Evolutionary conservation across 2,888 invertebrate species (phyloP).

Genomic region (Archips xylosteana): DNA sequence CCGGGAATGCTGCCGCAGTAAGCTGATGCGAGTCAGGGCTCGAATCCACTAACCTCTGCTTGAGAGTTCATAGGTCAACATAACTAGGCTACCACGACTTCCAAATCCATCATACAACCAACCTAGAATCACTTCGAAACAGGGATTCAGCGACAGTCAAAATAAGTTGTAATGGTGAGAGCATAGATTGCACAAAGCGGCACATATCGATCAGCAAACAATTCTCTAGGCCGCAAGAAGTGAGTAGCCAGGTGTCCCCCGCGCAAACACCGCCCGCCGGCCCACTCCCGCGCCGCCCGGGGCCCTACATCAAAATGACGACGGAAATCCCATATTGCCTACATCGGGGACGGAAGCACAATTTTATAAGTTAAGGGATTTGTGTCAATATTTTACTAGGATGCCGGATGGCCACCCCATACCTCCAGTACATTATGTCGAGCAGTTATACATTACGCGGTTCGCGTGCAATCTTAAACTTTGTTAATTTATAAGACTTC

Average conservation of each 20-base stretch:
- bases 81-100: too few relatives aligned
- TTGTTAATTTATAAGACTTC: slow-evolving; percentile 68
- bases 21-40: too few relatives aligned
- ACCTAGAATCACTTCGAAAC: background rate
- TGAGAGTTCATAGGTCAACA: too few relatives aligned
- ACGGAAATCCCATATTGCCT: slow-evolving; percentile 84
- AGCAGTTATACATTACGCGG: slow-evolving; percentile 24
- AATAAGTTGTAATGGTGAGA: slow-evolving; percentile 49
- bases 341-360: slow-evolving; percentile 79
- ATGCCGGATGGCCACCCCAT: slow-evolving; percentile 63
- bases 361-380: slow-evolving; percentile 86
- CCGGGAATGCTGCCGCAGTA: too few relatives aligned
- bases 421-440: slow-evolving; percentile 54
- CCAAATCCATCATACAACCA: too few relatives aligned
- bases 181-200: slow-evolving; percentile 53
- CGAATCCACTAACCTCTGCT: too few relatives aligned
- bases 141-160: slow-evolving; percentile 19
- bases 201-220: slow-evolving; percentile 76
- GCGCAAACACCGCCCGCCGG: slow-evolving; percentile 66
- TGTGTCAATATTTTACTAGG: slow-evolving; percentile 86
- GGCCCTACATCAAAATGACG: slow-evolving; percentile 82
- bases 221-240: slow-evolving; percentile 57
- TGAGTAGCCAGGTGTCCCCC: slow-evolving; percentile 80
- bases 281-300: slow-evolving; percentile 63
- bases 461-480: slow-evolving; percentile 58